Conservation (phyloP, 2,797 vertebrate species). For the Spinibarbus caldwelli region DNA sequence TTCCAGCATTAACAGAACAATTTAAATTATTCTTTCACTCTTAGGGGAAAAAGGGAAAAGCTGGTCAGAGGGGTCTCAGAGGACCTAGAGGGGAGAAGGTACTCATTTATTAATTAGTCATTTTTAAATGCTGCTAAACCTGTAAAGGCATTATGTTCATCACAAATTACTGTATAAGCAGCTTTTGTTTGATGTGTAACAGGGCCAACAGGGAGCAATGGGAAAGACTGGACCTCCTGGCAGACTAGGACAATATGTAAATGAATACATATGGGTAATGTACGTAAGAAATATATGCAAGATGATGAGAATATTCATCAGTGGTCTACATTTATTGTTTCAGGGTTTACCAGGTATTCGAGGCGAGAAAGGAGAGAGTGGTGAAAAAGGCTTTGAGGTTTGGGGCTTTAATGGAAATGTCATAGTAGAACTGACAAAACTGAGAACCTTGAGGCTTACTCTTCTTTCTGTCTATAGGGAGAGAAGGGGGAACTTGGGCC, state of each 20-base stretch:
- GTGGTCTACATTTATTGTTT: slow-evolving; percentile 4
- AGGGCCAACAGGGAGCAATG: slow-evolving; percentile 75
- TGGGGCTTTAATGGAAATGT: slow-evolving; percentile 1
- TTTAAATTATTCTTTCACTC: neutral
- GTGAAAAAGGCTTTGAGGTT: slow-evolving; percentile 77
- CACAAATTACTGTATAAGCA: neutral
- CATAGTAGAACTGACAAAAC: neutral
- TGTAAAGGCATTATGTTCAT: neutral
- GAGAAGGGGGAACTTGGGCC: slow-evolving; percentile 75
- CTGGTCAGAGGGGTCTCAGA: slow-evolving; percentile 73
- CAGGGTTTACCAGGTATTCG: slow-evolving; percentile 77
- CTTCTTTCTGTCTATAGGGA: slow-evolving; percentile 69
- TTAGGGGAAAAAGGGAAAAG: slow-evolving; percentile 81
- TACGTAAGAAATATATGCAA: neutral
- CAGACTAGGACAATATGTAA: slow-evolving; percentile 77
- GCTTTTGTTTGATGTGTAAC: slow-evolving; percentile 24
- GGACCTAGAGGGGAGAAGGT: slow-evolving; percentile 80
- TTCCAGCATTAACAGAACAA: neutral
- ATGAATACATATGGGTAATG: slow-evolving; percentile 55
- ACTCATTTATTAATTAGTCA: slow-evolving; percentile 41
- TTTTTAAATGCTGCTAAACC: neutral
- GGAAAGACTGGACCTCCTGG: slow-evolving; percentile 75
- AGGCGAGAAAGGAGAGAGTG: slow-evolving; percentile 73
- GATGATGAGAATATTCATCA: neutral
- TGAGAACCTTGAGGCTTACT: slow-evolving; percentile 41